Percentiles rank a stretch among this genome's conserved stretches.
phyloP scores from a whole-genome alignment of 2,113 vertebrate genomes.

The Isichthys henryi region DNA sequence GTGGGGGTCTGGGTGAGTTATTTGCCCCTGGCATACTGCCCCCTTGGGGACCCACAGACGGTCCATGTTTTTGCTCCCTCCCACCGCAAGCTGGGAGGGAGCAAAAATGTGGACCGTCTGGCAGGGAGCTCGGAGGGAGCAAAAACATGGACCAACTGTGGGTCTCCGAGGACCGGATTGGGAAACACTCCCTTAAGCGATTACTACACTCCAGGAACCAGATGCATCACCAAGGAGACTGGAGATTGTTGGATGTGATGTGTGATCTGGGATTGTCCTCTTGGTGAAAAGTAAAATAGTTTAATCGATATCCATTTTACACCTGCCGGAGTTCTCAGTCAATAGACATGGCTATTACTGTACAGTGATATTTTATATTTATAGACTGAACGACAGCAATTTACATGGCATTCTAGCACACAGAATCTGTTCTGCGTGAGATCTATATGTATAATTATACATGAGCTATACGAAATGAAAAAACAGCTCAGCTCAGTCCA shows the following conservation, averaged over 20 bases:
- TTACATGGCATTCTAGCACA: not conserved
- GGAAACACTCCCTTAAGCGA: not conserved
- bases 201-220: not conserved
- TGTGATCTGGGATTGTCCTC: not conserved
- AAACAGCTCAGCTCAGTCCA: not conserved
- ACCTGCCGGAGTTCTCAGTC: not conserved
- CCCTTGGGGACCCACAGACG: not conserved
- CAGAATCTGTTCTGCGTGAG: not conserved
- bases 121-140: too few relatives aligned
- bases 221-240: not conserved
- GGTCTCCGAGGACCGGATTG: not conserved
- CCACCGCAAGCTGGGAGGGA: too few relatives aligned
- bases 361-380: not conserved
- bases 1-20: not conserved
- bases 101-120: too few relatives aligned
- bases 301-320: conserved; percentile 1
- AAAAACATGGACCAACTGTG: too few relatives aligned
- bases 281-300: not conserved
- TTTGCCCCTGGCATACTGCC: not conserved
- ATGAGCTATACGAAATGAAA: not conserved
- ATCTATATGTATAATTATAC: not conserved
- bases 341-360: not conserved
- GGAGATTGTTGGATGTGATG: not conserved
- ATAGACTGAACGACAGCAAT: not conserved
- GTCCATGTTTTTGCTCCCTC: not conserved